phyloP scores from a whole-genome alignment of 2,888 invertebrate genomes.

The Drosophila koepferae region DNA sequence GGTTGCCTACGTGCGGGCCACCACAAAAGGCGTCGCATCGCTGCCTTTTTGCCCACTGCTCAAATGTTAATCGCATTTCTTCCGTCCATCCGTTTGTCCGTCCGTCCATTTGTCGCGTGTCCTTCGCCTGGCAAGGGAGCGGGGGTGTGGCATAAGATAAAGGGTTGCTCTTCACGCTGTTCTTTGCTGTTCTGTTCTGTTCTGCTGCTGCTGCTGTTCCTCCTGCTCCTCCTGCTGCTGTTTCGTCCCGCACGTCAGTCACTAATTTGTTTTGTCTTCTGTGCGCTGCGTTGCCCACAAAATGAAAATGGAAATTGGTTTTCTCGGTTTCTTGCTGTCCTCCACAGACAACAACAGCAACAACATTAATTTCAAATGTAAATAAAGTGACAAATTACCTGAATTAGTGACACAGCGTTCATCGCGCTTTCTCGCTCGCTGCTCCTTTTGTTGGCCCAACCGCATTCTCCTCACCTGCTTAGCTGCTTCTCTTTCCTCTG shows the following conservation, averaged over 20 bases:
- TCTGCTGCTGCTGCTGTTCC: not conserved
- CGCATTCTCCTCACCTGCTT: slow-evolving; percentile 5
- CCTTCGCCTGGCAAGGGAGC: not conserved
- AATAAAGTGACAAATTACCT: slow-evolving; percentile 81
- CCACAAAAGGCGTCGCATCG: slow-evolving; percentile 58
- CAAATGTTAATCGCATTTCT: slow-evolving; percentile 78
- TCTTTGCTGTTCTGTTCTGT: not conserved
- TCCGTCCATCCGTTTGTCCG: slow-evolving; percentile 56
- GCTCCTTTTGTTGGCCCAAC: slow-evolving; percentile 31
- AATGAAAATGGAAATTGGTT: slow-evolving; percentile 78
- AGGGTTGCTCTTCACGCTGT: slow-evolving; percentile 35
- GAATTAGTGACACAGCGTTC: slow-evolving; percentile 75
- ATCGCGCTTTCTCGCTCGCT: slow-evolving; percentile 48
- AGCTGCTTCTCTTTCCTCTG: not conserved
- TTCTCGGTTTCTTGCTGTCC: slow-evolving; percentile 69
- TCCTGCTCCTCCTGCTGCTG: not conserved
- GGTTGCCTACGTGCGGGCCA: slow-evolving; percentile 48
- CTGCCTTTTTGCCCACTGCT: slow-evolving; percentile 63
- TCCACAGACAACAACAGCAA: slow-evolving; percentile 32
- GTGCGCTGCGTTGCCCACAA: slow-evolving; percentile 68
- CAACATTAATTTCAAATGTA: slow-evolving; percentile 77
- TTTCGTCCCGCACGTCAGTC: slow-evolving; percentile 61
- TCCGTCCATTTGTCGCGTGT: slow-evolving; percentile 20
- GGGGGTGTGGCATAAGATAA: slow-evolving; percentile 22
- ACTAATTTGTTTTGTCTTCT: slow-evolving; percentile 74